Conservation (phyloP, 2,888 invertebrate species). For the Euplexia lucipara region DNA sequence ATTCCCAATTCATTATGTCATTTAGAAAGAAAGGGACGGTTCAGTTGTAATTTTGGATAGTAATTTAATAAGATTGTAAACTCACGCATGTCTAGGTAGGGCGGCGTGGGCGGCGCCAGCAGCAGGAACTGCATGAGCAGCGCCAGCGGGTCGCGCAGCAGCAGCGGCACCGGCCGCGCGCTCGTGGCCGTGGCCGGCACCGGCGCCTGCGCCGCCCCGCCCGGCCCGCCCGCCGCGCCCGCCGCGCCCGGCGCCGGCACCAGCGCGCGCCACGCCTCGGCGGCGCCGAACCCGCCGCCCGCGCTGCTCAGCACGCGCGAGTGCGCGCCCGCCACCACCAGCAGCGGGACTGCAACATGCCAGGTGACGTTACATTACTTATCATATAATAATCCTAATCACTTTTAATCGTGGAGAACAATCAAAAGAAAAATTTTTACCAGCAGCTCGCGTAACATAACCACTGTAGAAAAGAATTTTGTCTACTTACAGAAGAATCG, state of each 20-base stretch:
- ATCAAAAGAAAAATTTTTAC: too few relatives aligned
- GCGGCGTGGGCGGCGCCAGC: slow-evolving; percentile 95
- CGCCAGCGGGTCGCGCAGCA: slow-evolving; percentile 96
- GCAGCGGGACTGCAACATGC: slow-evolving; percentile 96
- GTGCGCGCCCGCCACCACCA: slow-evolving; percentile 92
- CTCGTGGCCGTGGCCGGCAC: slow-evolving; percentile 54
- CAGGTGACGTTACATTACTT: too few relatives aligned
- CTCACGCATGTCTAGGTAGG: slow-evolving; percentile 93
- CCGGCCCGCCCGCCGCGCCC: slow-evolving; percentile 27
- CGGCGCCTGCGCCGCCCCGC: slow-evolving; percentile 37
- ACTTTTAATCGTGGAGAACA: too few relatives aligned
- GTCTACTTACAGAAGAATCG: too few relatives aligned
- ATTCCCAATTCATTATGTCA: too few relatives aligned
- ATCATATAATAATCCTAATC: too few relatives aligned
- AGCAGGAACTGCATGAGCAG: slow-evolving; percentile 96
- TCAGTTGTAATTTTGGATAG: too few relatives aligned
- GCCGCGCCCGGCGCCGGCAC: slow-evolving; percentile 31
- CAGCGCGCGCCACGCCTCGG: slow-evolving; percentile 71
- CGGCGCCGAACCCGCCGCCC: slow-evolving; percentile 30
- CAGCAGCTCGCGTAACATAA: too few relatives aligned
- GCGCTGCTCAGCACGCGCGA: slow-evolving; percentile 55
- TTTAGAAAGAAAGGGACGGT: too few relatives aligned
- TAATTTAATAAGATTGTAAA: too few relatives aligned
- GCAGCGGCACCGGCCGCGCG: slow-evolving; percentile 92
- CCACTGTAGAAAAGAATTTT: too few relatives aligned